Evolutionary conservation across 2,113 vertebrate genomes (phyloP).

Genomic region (Zapus hudsonius): DNA sequence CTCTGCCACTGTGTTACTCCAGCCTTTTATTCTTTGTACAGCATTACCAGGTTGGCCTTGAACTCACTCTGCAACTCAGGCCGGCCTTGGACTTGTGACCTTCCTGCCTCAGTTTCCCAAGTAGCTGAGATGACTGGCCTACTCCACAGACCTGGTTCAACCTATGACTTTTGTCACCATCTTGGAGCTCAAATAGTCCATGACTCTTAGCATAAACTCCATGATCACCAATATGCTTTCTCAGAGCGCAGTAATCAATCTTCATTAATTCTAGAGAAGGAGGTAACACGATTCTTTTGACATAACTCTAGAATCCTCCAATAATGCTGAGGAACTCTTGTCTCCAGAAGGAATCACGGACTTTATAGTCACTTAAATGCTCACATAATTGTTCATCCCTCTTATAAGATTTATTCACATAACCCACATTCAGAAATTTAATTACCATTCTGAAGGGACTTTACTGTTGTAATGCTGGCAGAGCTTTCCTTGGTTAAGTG

Average conservation of each 20-base stretch:
- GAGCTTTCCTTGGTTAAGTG: slow-evolving; percentile 49
- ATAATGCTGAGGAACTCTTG: neutral
- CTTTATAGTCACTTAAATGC: slow-evolving; percentile 55
- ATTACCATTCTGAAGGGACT: slow-evolving; percentile 54
- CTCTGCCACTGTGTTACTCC: neutral
- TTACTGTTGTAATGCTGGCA: slow-evolving; percentile 40
- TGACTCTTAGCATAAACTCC: neutral
- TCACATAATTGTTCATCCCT: slow-evolving; percentile 33
- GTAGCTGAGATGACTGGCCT: neutral
- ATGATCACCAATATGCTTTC: neutral
- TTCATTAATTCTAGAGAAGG: neutral
- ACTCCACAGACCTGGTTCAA: neutral
- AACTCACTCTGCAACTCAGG: neutral
- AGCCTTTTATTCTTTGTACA: too few species aligned
- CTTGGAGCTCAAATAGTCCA: neutral
- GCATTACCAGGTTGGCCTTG: neutral
- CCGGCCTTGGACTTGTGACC: neutral
- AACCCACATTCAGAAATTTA: slow-evolving; percentile 67
- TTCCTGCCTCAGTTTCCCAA: neutral
- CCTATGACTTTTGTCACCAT: neutral
- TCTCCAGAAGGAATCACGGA: slow-evolving; percentile 42
- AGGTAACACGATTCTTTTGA: slow-evolving; percentile 19
- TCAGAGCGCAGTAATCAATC: slow-evolving; percentile 2
- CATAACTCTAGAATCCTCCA: slow-evolving; percentile 32
- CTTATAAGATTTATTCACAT: slow-evolving; percentile 53